Conservation (phyloP, 2,797 vertebrate genomes). For the Miichthys miiuy region DNA sequence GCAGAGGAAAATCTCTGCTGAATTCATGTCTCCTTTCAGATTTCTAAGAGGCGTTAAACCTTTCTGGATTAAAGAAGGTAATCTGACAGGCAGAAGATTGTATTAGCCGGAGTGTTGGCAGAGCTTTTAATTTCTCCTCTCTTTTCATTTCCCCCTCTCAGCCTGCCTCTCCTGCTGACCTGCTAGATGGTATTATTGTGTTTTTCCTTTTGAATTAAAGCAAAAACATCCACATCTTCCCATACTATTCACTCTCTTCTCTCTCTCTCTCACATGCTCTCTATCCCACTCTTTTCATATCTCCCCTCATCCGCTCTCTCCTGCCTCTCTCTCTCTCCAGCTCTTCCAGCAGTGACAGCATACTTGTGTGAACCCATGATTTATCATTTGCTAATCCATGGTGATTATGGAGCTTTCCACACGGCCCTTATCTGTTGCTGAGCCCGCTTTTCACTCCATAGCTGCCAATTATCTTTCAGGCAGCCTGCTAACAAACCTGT, state of each 20-base stretch:
- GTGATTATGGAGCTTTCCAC: constrained; percentile 83
- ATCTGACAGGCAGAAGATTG: constrained; percentile 88
- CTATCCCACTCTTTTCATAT: constrained; percentile 51
- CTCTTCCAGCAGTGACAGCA: constrained; percentile 76
- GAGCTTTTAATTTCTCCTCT: constrained; percentile 83
- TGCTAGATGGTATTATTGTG: constrained; percentile 77
- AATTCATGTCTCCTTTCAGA: constrained; percentile 85
- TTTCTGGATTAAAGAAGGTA: constrained; percentile 87
- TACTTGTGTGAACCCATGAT: constrained; percentile 80
- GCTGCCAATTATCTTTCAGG: constrained; percentile 81
- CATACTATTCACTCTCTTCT: constrained; percentile 54
- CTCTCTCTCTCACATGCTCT: constrained; percentile 37
- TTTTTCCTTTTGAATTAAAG: constrained; percentile 75
- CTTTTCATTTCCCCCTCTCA: constrained; percentile 68
- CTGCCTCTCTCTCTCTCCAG: constrained; percentile 25
- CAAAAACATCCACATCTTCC: constrained; percentile 74
- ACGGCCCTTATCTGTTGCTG: constrained; percentile 84
- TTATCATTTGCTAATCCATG: constrained; percentile 85
- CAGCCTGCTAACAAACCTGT: constrained; percentile 70
- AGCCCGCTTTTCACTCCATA: constrained; percentile 82
- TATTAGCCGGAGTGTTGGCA: constrained; percentile 86
- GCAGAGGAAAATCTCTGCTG: constrained; percentile 81
- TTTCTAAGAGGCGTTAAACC: constrained; percentile 87
- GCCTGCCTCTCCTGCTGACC: constrained; percentile 75
- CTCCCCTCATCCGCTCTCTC: constrained; percentile 35